These are phyloP conservation scores for Lepidochrysops patricia DNA, from an alignment of 2,888 invertebrate genomes.

Conservation along the genomic window DNA sequence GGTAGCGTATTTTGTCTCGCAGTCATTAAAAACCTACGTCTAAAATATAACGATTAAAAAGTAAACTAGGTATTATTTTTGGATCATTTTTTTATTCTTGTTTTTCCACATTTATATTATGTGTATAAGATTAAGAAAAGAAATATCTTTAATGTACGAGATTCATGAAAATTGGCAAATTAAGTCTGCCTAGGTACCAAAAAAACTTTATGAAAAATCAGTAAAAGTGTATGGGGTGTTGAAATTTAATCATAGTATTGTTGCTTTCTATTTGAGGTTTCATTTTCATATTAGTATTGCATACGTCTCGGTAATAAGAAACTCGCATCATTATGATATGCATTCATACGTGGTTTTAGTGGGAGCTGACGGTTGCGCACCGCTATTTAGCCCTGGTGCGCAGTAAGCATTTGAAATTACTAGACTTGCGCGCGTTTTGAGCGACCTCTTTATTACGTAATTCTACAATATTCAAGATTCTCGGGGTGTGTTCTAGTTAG, in stretches of 20 bases:
- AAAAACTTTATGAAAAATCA: neutral
- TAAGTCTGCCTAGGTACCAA: conserved; percentile 1
- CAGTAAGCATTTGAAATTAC: conserved; percentile 69
- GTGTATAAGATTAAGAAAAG: too few species aligned
- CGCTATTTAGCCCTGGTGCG: conserved; percentile 56
- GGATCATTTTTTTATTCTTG: too few species aligned
- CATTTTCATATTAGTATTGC: conserved; percentile 49
- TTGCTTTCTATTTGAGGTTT: conserved; percentile 45
- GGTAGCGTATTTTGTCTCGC: neutral
- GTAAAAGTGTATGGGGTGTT: neutral
- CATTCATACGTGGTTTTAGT: conserved; percentile 51
- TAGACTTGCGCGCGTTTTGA: conserved; percentile 71
- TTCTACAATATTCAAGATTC: conserved; percentile 54
- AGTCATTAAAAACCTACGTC: neutral
- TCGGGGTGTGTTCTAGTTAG: conserved; percentile 65
- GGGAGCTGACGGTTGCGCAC: conserved; percentile 63
- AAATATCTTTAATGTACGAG: too few species aligned
- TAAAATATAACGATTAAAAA: too few species aligned
- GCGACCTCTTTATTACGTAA: conserved; percentile 74
- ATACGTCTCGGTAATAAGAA: conserved; percentile 58
- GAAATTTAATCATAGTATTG: conserved; percentile 18
- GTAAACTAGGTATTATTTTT: too few species aligned
- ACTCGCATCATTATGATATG: conserved; percentile 53
- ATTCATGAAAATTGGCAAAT: neutral
- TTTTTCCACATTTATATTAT: too few species aligned